phyloP scores from a whole-genome alignment of 1,140 invertebrate species.

The Yoshiicerus persimilis region DNA sequence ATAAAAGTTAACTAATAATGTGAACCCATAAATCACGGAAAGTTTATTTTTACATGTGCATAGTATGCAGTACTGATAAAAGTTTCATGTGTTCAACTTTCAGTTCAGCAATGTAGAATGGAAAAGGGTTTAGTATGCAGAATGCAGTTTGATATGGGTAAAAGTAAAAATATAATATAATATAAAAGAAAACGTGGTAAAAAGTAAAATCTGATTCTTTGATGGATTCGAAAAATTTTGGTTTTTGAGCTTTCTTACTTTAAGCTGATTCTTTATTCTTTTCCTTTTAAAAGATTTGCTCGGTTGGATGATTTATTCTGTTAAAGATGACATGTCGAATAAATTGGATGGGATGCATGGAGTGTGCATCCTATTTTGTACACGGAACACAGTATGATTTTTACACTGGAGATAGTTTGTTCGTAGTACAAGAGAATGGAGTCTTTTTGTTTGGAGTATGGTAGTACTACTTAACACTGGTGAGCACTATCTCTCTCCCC shows the following conservation, averaged over 20 bases:
- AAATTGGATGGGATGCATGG: neutral
- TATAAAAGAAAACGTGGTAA: neutral
- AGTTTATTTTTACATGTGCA: too few relatives aligned
- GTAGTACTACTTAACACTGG: neutral
- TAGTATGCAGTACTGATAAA: too few relatives aligned
- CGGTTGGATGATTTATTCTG: slow-evolving; percentile 17
- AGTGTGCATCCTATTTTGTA: neutral
- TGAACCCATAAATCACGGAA: too few relatives aligned
- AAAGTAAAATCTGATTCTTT: neutral
- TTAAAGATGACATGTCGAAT: neutral
- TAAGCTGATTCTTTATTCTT: slow-evolving; percentile 9
- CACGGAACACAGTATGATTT: too few relatives aligned
- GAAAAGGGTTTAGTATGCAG: neutral
- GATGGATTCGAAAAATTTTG: neutral
- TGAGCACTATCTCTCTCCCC: neutral
- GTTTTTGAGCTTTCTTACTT: neutral
- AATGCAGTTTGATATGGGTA: neutral
- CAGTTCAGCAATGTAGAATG: too few relatives aligned
- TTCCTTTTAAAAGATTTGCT: slow-evolving; percentile 25
- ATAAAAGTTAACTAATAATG: too few relatives aligned
- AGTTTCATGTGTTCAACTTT: too few relatives aligned
- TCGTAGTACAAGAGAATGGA: neutral
- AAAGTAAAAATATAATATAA: neutral
- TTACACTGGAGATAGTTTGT: neutral
- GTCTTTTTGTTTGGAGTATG: neutral